Evolutionary conservation across 2,888 invertebrate genomes (phyloP), one percentile per base, ranked within the genome.

Genomic region (Clepsis dumicolana): DNA sequence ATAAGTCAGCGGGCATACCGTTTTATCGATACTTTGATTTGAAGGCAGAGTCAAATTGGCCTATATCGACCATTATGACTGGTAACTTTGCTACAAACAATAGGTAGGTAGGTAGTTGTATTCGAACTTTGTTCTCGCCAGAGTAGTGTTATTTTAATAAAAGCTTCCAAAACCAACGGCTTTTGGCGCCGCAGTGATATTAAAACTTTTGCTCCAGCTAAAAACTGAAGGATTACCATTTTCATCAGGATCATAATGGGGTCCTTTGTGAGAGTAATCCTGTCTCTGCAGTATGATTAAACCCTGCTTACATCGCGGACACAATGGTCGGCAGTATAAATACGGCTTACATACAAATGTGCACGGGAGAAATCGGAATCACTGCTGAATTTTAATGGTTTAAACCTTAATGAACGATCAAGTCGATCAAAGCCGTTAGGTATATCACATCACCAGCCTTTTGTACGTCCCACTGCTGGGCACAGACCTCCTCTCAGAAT

Each of bases 261-360:
- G 62, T 56, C 54, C 62, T 67, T 67, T 59, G 59, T 59, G 59
- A 38, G 21, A 56, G 66, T 66, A 66, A 66, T 67, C 56, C 62
- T 57, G 67, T 66, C 62, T 41, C 41, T 62, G 68, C 44, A 61
- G 61, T 66, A 73, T 75, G 73, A 75, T 75, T 74, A 73, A 74
- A 67, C 52, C 66, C 71, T 70, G 62, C 70, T 53, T 64, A 59
- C 65, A 56, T 67, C 64, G 59, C 62, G 38, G 61, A 52, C 71
- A 75, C 74, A 77, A 75, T 72, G 71, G 61, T 29, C 32, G 52
- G 18, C 59, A 48, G 38, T 57, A n/a, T 38, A 21, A 57, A 35
- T 44, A 4, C 18, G 56, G 66, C 62, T 63, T 44, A 56, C 56
- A 29, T 12, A 67, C 56, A 62, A 67, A 67, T 57, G 2, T 44